Evolutionary conservation across 2,888 invertebrate genomes (phyloP).

Genomic region (Lochmaea capreae): DNA sequence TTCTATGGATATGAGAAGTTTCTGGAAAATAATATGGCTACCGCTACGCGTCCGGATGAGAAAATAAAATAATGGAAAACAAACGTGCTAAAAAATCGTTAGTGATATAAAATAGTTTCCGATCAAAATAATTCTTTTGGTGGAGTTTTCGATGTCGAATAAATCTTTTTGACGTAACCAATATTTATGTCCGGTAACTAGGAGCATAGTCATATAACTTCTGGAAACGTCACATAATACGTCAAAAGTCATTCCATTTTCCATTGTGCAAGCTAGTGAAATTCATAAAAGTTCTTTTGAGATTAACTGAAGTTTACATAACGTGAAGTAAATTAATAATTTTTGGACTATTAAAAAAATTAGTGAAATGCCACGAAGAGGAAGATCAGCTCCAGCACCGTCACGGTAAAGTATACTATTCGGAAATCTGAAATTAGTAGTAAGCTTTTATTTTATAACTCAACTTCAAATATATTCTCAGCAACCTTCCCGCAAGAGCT

Average conservation of each 20-base stretch:
- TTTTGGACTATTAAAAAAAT: background rate
- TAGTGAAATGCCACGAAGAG: slow-evolving; percentile 79
- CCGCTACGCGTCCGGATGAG: background rate
- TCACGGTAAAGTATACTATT: slow-evolving; percentile 49
- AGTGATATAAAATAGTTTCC: background rate
- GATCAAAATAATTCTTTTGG: background rate
- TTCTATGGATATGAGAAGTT: background rate
- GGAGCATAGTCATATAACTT: background rate
- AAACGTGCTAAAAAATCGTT: background rate
- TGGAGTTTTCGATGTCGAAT: background rate
- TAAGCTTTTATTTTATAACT: background rate
- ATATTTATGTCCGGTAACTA: background rate
- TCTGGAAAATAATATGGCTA: background rate
- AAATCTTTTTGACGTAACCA: background rate
- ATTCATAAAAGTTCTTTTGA: background rate
- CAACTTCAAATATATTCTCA: slow-evolving; percentile 25
- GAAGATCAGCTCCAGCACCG: slow-evolving; percentile 76
- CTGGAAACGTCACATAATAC: background rate
- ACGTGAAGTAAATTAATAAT: background rate
- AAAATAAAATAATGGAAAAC: background rate
- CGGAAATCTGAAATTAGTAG: background rate
- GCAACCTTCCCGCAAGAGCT: slow-evolving; percentile 62
- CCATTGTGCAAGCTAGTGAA: background rate
- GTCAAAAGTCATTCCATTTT: slow-evolving; percentile 7
- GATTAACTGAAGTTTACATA: background rate